Conservation (phyloP, 1,140 invertebrate species). For the Oncopeltus fasciatus region DNA sequence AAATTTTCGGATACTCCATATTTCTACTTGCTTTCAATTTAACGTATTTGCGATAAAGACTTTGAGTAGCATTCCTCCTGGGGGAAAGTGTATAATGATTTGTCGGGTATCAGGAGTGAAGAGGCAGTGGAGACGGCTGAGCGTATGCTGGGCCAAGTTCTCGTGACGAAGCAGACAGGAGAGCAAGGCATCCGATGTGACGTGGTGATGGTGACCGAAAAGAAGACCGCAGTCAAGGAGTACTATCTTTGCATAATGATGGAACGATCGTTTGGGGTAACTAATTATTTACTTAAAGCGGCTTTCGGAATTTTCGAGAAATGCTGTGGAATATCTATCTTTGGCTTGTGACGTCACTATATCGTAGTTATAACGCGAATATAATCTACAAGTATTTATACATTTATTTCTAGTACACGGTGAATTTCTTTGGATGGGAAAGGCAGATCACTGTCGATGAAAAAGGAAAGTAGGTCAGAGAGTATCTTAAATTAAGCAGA, state of each 20-base stretch:
- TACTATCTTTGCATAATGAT: constrained; percentile 93
- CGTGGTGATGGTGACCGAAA: constrained; percentile 82
- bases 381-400: too few relatives aligned
- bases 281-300: too few relatives aligned
- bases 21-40: background rate
- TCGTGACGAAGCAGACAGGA: constrained; percentile 91
- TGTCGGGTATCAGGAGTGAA: constrained; percentile 42
- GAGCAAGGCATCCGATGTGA: constrained; percentile 82
- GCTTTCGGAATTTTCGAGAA: too few relatives aligned
- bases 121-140: constrained; percentile 63
- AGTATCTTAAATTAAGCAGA: too few relatives aligned
- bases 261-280: constrained; percentile 51
- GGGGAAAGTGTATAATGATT: background rate
- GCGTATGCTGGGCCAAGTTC: constrained; percentile 77
- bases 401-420: background rate
- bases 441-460: too few relatives aligned
- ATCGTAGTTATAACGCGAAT: too few relatives aligned
- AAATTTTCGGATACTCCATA: background rate
- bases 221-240: constrained; percentile 82
- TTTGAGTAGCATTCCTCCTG: background rate
- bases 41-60: background rate
- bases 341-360: too few relatives aligned
- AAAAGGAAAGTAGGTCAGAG: too few relatives aligned
- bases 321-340: too few relatives aligned
- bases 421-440: too few relatives aligned